phyloP scores from a whole-genome alignment of 2,888 invertebrate genomes.

The Lithodes maja region DNA sequence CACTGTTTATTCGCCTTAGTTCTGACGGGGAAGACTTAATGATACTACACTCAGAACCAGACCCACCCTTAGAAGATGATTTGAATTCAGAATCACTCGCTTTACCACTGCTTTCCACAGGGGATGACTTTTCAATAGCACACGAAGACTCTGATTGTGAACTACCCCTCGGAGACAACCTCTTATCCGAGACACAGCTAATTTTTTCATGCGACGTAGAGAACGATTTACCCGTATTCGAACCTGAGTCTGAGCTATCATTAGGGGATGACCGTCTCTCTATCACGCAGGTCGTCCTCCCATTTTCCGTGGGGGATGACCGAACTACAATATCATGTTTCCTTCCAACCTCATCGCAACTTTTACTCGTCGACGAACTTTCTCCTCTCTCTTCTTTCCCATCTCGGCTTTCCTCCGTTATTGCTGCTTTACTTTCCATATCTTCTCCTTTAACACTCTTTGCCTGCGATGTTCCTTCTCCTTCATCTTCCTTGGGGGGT shows the following conservation, averaged over 20 bases:
- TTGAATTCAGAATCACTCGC: neutral
- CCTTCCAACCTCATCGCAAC: neutral
- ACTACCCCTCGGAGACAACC: constrained; percentile 2
- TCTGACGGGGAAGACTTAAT: neutral
- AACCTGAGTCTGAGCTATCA: neutral
- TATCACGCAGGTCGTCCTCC: neutral
- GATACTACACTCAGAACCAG: neutral
- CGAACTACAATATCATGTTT: neutral
- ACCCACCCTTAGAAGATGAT: neutral
- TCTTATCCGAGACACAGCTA: neutral
- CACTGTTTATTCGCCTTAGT: neutral
- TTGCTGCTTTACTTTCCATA: neutral
- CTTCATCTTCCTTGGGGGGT: neutral
- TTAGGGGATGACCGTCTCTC: neutral
- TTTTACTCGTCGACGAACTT: neutral
- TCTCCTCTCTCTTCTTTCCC: neutral
- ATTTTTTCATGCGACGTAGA: neutral
- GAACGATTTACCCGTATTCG: neutral
- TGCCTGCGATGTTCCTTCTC: neutral
- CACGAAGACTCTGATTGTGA: neutral
- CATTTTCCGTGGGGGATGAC: neutral
- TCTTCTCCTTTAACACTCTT: neutral
- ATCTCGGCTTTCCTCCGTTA: neutral
- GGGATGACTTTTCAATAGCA: neutral
- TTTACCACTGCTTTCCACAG: neutral